These are phyloP conservation scores for Limnephilus lunatus DNA, from an alignment of 2,888 invertebrate genomes.

Conservation along the genomic window DNA sequence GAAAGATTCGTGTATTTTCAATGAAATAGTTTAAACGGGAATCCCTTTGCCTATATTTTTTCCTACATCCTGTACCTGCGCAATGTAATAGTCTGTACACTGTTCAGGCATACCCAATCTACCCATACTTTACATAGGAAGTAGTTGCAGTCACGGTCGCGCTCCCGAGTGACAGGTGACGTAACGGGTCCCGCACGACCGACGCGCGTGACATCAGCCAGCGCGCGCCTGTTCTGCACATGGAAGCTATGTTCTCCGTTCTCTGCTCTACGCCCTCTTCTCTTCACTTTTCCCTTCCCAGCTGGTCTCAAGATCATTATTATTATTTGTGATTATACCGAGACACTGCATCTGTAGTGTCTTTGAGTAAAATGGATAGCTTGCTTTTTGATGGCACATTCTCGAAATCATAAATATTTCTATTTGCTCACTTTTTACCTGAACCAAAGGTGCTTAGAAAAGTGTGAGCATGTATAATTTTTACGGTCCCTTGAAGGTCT, in stretches of 20 bases:
- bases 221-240: not conserved
- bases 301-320: not conserved
- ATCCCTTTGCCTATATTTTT: not conserved
- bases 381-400: not conserved
- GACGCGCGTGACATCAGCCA: not conserved
- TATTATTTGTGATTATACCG: not conserved
- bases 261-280: not conserved
- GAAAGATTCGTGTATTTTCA: not conserved
- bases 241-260: not conserved
- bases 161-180: constrained; percentile 43
- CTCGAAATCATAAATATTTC: not conserved
- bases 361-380: not conserved
- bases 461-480: too few species aligned
- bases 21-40: not conserved
- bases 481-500: too few species aligned
- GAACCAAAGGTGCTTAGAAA: too few species aligned
- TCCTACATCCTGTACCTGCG: not conserved
- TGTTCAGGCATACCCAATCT: not conserved
- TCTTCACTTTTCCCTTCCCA: not conserved
- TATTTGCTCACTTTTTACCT: not conserved
- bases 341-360: constrained; percentile 5
- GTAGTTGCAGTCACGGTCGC: constrained; percentile 26
- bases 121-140: constrained; percentile 7
- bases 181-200: constrained; percentile 27
- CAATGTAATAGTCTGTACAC: not conserved